Conservation (phyloP, 2,888 invertebrate genomes). For the Thumatha senex region DNA sequence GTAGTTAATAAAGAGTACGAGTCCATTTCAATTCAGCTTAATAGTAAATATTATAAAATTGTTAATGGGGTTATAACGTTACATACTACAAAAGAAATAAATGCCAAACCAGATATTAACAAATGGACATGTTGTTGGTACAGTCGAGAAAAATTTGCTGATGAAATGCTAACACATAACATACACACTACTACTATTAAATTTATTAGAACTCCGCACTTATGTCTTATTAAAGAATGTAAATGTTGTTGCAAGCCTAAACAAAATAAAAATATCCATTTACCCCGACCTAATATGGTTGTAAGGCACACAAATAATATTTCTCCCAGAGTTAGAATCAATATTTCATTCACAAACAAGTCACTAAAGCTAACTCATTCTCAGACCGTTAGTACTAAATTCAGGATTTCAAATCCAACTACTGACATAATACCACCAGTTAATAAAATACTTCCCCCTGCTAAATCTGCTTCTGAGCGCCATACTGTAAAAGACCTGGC, state of each 20-base stretch:
- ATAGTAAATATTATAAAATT: slow-evolving; percentile 30
- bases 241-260: slow-evolving; percentile 36
- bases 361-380: not conserved
- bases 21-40: slow-evolving; percentile 6
- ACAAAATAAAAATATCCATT: not conserved
- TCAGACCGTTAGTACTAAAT: not conserved
- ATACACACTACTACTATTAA: slow-evolving; percentile 19
- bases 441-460: not conserved
- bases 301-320: slow-evolving; percentile 18
- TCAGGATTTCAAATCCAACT: not conserved
- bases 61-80: slow-evolving; percentile 18
- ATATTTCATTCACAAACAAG: slow-evolving; percentile 5
- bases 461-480: not conserved
- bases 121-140: slow-evolving; percentile 43
- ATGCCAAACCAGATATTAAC: not conserved
- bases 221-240: slow-evolving; percentile 27
- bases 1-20: not conserved
- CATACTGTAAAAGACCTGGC: not conserved
- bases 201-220: slow-evolving; percentile 33
- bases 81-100: slow-evolving; percentile 6
- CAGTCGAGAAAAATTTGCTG: slow-evolving; percentile 32
- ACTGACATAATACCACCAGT: not conserved
- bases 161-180: slow-evolving; percentile 12
- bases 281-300: not conserved
- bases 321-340: slow-evolving; percentile 5